These are phyloP conservation scores for Chironomus tentans DNA, from an alignment of 2,888 invertebrate species.

Conservation along the genomic window DNA sequence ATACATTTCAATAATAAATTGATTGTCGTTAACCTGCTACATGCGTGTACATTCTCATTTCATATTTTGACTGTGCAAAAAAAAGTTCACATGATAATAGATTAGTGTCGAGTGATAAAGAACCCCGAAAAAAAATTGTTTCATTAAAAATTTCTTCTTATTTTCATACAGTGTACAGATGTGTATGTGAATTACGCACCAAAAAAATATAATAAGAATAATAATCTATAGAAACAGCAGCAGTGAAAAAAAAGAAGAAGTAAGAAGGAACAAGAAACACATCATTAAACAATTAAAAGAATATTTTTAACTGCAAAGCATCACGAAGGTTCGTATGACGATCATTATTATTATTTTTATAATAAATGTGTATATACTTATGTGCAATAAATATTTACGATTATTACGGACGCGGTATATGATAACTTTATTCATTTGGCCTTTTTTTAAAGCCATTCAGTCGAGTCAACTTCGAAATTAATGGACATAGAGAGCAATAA, in stretches of 20 bases:
- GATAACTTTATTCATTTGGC: background rate
- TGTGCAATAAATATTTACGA: background rate
- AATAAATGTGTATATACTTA: background rate
- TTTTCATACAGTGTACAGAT: background rate
- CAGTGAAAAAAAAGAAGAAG: background rate
- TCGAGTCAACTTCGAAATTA: background rate
- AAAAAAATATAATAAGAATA: background rate
- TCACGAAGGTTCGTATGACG: slow-evolving; percentile 4
- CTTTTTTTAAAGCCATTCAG: background rate
- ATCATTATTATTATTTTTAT: background rate
- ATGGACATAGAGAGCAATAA: background rate
- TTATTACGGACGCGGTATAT: background rate
- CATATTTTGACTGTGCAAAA: slow-evolving; percentile 7
- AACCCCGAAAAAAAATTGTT: background rate
- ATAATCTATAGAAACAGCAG: background rate
- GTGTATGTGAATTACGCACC: background rate
- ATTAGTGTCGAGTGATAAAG: slow-evolving; percentile 8
- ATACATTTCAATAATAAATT: background rate
- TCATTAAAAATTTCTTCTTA: background rate
- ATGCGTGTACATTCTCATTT: background rate
- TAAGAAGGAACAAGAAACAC: background rate
- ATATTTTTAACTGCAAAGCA: too few species aligned
- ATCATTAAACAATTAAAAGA: slow-evolving; percentile 2
- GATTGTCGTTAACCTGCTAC: background rate
- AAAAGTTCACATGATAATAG: background rate